Base-by-base conservation (phyloP, 2,797 vertebrate species). In the Setipinna tenuifilis region DNA sequence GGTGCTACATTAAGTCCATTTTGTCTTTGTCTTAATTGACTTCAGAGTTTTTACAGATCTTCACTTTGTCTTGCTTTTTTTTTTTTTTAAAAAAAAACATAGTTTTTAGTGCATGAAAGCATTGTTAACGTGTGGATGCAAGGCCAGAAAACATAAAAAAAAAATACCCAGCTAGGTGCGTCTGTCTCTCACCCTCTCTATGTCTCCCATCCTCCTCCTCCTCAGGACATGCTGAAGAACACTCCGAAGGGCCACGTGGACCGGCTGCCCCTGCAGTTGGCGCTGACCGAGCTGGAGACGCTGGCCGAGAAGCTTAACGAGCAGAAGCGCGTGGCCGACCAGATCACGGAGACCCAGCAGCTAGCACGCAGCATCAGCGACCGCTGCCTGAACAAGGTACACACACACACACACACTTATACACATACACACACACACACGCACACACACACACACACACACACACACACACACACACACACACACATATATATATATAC, bases 221-320 rank as follows among this genome's bases (percentile, higher is more conserved):
- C 82, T 44, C 85, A 99, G 98, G 98, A 99, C 93, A 99, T 99
- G 98, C 93, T 99, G 82, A 99, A 99, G 91, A 98, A 99, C 87
- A 99, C 98, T 0, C 97, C 97, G 0, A 95, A 95, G 85, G 97
- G 97, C 81, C 98, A 99, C 0, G 95, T 97, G 0, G 98, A 99
- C 88, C 95, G 98, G 1, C 93, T 99, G 48, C 97, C 97, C 0
- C 96, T 99, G 87, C 98, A 99, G 92, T 92, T 99, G 35, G 98
- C 98, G 14, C 96, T 99, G 59, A 99, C 98, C 0, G 98, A 99
- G 93, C 95, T 99, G 94, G 98, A 99, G 94, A 97, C 96, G 0
- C 93, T 99, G 93, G 98, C 98, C 0, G 98, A 98, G 95, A 98
- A 97, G 88, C 95, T 99, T 87, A 99, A 99, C 0, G 98, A 99